Base-by-base conservation (phyloP, 2,888 invertebrate species). In the Pantelozetes paolii region DNA sequence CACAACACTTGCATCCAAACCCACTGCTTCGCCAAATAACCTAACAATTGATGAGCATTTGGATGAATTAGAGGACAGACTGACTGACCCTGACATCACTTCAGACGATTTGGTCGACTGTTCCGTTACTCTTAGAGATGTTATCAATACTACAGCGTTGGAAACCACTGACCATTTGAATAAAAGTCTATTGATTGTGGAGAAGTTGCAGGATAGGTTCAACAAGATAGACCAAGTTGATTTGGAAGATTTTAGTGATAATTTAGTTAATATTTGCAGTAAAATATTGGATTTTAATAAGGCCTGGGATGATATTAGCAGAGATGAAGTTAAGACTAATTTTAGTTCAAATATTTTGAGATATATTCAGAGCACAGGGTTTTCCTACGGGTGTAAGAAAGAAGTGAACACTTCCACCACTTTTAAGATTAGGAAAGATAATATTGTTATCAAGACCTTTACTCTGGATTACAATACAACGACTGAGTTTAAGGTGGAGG, bases 391-490 rank as follows among this genome's bases (percentile, higher is more conserved):
- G 73, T 73, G 73, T 50, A 23, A 20, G 15, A 15, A 67, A 8
- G 69, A 42, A 5, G 36, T 18, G 28, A 23, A 42, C 18, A 30
- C 50, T 28, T 28, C 9, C 11, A 42, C 28, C 9, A 20, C 2
- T 9, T 3, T 69, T 2, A 28, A 18, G 15, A 64, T 42, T 18
- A 13, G 6, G 1, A 64, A 72, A 30, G 23, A 20, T 20, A 70
- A 73, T 20, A 73, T 73, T 28, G 45, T 48, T 54, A 20, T 73
- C n/a, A 23, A 48, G 23, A 69, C 73, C 9, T 73, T 73, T 69
- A 69, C 45, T 13, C 50, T 73, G 70, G 50, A 73, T 45, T 69
- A 48, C 18, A 54, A 73, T 8, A 67, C 48, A 1, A 26, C 45
- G 6, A 48, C 48, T 23, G 9, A 26, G 1, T 73, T 73, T 32